These are phyloP conservation scores for Diadegma fenestrale DNA, from an alignment of 2,888 invertebrate species.

Conservation along the genomic window DNA sequence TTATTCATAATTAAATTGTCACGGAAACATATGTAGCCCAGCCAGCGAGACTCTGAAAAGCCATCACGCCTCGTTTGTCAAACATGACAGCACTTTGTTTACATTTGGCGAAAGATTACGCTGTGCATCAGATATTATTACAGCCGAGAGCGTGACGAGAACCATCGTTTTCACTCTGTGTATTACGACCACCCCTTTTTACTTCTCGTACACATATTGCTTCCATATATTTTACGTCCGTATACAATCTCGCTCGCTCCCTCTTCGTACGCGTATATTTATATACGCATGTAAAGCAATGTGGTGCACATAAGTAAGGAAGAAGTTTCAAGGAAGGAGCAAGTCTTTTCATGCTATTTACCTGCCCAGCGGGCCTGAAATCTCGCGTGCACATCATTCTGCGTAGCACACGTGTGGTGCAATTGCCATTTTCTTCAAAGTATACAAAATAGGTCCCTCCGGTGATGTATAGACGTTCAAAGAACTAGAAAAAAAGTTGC, in stretches of 20 bases:
- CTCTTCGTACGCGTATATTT: neutral
- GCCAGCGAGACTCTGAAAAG: neutral
- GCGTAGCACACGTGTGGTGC: neutral
- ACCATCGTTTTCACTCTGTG: constrained; percentile 12
- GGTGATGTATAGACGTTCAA: constrained; percentile 9
- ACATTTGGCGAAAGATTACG: constrained; percentile 54
- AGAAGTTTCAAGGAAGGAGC: constrained; percentile 39
- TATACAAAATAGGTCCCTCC: neutral
- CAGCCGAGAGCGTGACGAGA: constrained; percentile 56
- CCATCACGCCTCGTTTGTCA: constrained; percentile 55
- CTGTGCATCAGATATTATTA: constrained; percentile 37
- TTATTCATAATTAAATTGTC: constrained; percentile 23
- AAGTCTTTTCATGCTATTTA: constrained; percentile 75
- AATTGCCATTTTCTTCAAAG: constrained; percentile 13
- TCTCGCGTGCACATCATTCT: constrained; percentile 58
- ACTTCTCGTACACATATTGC: constrained; percentile 12
- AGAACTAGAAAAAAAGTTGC: constrained; percentile 18
- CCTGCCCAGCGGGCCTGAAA: constrained; percentile 72
- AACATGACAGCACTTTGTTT: constrained; percentile 48
- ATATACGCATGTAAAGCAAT: neutral
- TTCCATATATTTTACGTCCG: constrained; percentile 28
- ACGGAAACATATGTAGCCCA: neutral
- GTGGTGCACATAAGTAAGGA: constrained; percentile 37
- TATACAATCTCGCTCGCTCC: neutral
- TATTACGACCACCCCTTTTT: constrained; percentile 32